These are phyloP conservation scores for Loriculus beryllinus DNA, from an alignment of 2,797 vertebrate genomes.

Conservation along the genomic window DNA sequence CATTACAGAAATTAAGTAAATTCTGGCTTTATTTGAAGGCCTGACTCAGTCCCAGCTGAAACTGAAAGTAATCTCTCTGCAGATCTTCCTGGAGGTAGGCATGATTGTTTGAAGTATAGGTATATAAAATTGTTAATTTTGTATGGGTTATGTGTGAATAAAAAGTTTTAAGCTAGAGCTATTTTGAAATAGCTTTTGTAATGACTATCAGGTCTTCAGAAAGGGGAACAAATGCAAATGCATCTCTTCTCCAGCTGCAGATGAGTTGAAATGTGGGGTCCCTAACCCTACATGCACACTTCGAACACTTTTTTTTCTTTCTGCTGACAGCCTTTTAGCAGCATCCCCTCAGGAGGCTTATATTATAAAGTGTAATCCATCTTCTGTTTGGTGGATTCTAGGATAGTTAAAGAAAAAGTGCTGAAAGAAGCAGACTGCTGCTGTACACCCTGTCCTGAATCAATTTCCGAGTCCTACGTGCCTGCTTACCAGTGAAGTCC, in stretches of 20 bases:
- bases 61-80: not conserved
- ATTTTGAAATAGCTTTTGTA: not conserved
- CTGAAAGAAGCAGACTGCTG: conserved; percentile 46
- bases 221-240: conserved; percentile 28
- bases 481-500: not conserved
- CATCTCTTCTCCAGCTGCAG: not conserved
- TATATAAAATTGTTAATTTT: not conserved
- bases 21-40: not conserved
- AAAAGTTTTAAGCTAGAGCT: not conserved
- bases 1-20: not conserved
- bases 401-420: conserved; percentile 48
- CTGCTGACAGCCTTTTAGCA: conserved; percentile 65
- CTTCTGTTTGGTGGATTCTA: conserved; percentile 47
- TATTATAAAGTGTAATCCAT: conserved; percentile 40
- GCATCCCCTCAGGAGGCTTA: conserved; percentile 48
- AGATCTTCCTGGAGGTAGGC: not conserved
- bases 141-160: not conserved
- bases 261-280: conserved; percentile 43
- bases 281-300: conserved; percentile 5
- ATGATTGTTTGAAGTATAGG: not conserved
- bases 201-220: not conserved
- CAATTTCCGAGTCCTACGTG: not conserved
- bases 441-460: not conserved
- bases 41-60: not conserved
- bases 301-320: conserved; percentile 27